Percentiles rank a stretch among this genome's conserved stretches.
Conservation (phyloP, 2,113 vertebrate species). For the Nothobranchius furzeri region DNA sequence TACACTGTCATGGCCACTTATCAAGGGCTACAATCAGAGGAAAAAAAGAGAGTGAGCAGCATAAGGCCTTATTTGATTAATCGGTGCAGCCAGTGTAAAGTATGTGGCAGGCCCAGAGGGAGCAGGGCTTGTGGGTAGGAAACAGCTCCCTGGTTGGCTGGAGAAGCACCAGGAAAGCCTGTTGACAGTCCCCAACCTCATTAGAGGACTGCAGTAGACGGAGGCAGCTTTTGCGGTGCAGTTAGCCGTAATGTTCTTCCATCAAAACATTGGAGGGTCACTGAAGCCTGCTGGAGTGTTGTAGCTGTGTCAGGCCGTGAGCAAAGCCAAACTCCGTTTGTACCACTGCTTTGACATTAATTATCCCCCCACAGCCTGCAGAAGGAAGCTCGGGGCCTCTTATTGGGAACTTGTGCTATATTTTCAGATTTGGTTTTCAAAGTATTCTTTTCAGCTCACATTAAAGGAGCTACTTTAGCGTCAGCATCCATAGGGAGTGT, state of each 20-base stretch:
- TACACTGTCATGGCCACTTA: conserved; percentile 54
- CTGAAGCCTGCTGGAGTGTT: conserved; percentile 65
- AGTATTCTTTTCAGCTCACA: neutral
- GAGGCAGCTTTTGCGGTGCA: conserved; percentile 66
- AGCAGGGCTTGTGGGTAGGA: conserved; percentile 43
- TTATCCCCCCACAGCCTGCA: conserved; percentile 66
- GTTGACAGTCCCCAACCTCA: conserved; percentile 82
- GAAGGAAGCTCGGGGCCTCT: conserved; percentile 24
- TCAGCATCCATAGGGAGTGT: conserved; percentile 12
- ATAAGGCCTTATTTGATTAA: conserved; percentile 75
- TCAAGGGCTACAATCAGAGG: conserved; percentile 43
- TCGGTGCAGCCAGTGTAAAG: conserved; percentile 71
- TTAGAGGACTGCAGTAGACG: conserved; percentile 71
- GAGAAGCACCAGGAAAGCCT: conserved; percentile 50
- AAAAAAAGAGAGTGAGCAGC: conserved; percentile 52
- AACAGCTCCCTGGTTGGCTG: conserved; percentile 44
- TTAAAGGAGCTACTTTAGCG: conserved; percentile 6
- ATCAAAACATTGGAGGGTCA: conserved; percentile 60
- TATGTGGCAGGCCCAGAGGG: conserved; percentile 63
- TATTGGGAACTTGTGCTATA: conserved; percentile 8
- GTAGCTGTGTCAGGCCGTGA: conserved; percentile 61
- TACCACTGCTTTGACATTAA: conserved; percentile 78
- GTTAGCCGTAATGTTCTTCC: conserved; percentile 76
- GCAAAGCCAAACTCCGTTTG: conserved; percentile 54
- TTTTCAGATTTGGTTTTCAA: conserved; percentile 29